These are phyloP conservation scores for Unio delphinus DNA, from an alignment of 2,888 invertebrate species.

Conservation along the genomic window DNA sequence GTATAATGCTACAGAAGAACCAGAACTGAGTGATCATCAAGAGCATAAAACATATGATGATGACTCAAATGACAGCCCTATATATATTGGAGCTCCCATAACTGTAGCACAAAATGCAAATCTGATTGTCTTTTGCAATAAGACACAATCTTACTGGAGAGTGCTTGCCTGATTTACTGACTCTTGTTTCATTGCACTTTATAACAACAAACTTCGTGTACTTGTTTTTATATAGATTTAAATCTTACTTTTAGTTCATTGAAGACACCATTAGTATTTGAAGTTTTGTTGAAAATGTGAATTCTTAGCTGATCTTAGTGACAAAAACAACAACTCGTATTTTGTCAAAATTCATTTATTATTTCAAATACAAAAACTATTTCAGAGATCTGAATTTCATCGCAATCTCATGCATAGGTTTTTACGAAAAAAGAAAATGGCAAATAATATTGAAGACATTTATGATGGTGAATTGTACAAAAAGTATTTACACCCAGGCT, in stretches of 20 bases:
- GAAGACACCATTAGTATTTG: slow-evolving; percentile 14
- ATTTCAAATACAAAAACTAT: slow-evolving; percentile 16
- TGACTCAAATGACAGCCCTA: background rate
- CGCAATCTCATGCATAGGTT: slow-evolving; percentile 10
- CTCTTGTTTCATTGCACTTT: slow-evolving; percentile 18
- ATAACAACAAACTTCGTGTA: slow-evolving; percentile 8
- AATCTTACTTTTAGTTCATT: slow-evolving; percentile 14
- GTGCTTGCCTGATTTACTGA: slow-evolving; percentile 22
- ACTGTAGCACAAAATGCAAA: slow-evolving; percentile 19
- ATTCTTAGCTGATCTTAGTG: slow-evolving; percentile 4
- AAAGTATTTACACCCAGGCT: slow-evolving; percentile 5
- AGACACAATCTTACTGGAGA: slow-evolving; percentile 24
- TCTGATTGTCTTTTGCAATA: slow-evolving; percentile 17
- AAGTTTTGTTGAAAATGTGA: slow-evolving; percentile 22
- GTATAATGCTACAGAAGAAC: too few species aligned
- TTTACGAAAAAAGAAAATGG: slow-evolving; percentile 9
- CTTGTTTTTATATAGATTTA: slow-evolving; percentile 17
- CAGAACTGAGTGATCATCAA: too few species aligned
- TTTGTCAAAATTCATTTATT: slow-evolving; percentile 27
- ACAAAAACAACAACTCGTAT: slow-evolving; percentile 15
- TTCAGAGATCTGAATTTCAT: slow-evolving; percentile 17
- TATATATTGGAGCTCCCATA: slow-evolving; percentile 17
- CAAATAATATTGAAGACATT: slow-evolving; percentile 19
- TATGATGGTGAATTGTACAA: slow-evolving; percentile 26
- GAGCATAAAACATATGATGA: too few species aligned